Evolutionary conservation across 2,888 invertebrate species (phyloP).

Genomic region (Cybosia mesomella): DNA sequence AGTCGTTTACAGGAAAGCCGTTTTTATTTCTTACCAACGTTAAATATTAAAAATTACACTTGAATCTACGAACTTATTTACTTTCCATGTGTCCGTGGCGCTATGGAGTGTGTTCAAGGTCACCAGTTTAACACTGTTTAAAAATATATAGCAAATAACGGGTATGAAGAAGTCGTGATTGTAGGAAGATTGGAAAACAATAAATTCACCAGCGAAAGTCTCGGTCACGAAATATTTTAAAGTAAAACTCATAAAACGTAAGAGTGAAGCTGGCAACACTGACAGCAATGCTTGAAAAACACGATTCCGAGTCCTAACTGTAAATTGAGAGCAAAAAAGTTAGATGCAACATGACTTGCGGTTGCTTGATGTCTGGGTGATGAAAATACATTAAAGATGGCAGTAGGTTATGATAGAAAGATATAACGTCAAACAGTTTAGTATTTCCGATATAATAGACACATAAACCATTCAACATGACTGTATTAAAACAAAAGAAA

Average conservation of each 20-base stretch:
- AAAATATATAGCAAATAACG: slow-evolving; percentile 29
- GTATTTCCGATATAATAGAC: not conserved
- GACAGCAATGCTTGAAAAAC: slow-evolving; percentile 34
- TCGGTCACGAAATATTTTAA: slow-evolving; percentile 38
- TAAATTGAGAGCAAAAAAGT: slow-evolving; percentile 36
- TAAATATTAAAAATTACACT: not conserved
- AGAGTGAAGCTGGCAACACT: slow-evolving; percentile 39
- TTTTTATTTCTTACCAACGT: too few relatives aligned
- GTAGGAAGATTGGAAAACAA: slow-evolving; percentile 42
- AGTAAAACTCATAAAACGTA: slow-evolving; percentile 48
- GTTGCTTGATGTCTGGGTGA: slow-evolving; percentile 32
- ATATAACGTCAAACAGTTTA: not conserved
- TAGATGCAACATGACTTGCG: slow-evolving; percentile 24
- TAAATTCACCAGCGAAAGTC: slow-evolving; percentile 48
- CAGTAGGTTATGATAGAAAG: slow-evolving; percentile 6
- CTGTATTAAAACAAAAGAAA: not conserved
- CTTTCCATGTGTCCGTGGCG: not conserved
- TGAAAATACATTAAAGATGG: slow-evolving; percentile 45
- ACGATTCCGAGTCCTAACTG: slow-evolving; percentile 35
- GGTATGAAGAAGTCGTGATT: slow-evolving; percentile 34
- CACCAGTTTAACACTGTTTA: not conserved
- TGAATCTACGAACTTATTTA: not conserved
- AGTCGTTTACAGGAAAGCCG: too few relatives aligned
- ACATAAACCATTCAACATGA: not conserved
- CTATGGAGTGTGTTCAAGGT: not conserved